These are phyloP conservation scores for Falco naumanni DNA, from an alignment of 2,797 vertebrate genomes.

Conservation along the genomic window DNA sequence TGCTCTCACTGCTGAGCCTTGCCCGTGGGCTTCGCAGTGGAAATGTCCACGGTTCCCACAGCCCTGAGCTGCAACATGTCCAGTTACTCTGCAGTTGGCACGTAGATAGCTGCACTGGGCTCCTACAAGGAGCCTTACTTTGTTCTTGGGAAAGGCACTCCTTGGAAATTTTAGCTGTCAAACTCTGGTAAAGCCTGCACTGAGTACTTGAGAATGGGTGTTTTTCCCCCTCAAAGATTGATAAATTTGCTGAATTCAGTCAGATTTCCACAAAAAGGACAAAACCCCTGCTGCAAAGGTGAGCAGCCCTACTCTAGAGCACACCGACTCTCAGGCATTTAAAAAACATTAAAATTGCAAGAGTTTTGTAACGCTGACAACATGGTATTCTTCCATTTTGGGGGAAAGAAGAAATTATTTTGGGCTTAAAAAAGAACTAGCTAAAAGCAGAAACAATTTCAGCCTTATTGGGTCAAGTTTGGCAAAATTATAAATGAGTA, in stretches of 20 bases:
- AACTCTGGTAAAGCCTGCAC: background rate
- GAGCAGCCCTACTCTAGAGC: background rate
- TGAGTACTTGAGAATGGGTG: background rate
- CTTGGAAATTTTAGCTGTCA: background rate
- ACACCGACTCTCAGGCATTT: background rate
- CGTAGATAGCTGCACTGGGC: background rate
- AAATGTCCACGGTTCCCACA: background rate
- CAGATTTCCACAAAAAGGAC: background rate
- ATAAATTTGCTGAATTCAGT: background rate
- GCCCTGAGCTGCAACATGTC: background rate
- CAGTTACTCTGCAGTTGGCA: background rate
- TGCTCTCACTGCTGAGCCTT: background rate
- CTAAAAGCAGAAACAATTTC: background rate
- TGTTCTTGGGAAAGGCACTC: background rate
- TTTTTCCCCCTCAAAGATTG: background rate
- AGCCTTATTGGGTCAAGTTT: background rate
- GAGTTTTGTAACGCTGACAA: fast-evolving
- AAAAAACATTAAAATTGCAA: background rate
- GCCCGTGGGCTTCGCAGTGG: background rate
- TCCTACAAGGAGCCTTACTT: fast-evolving
- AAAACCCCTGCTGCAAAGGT: background rate
- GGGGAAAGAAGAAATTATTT: background rate
- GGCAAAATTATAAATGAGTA: background rate
- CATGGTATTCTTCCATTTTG: background rate
- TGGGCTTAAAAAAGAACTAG: background rate